Evolutionary conservation across 2,888 invertebrate genomes (phyloP).

Genomic region (Plebejus melissa): DNA sequence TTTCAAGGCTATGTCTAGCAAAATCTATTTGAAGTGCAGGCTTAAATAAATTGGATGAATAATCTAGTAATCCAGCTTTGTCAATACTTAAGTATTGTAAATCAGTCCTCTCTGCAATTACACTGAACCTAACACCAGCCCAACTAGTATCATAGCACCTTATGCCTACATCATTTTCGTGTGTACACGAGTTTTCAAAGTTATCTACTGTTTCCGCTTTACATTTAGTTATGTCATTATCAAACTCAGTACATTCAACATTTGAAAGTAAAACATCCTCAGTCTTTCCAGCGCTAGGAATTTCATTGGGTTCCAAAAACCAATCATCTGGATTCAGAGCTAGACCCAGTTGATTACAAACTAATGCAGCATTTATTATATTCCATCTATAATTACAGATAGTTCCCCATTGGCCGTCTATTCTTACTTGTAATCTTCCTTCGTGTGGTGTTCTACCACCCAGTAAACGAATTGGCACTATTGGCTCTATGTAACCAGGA

Average conservation of each 20-base stretch:
- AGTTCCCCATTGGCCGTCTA: conserved; percentile 96
- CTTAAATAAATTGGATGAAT: conserved; percentile 90
- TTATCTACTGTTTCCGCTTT: conserved; percentile 86
- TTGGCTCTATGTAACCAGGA: conserved; percentile 79
- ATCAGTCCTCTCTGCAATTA: conserved; percentile 91
- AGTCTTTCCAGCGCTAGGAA: conserved; percentile 87
- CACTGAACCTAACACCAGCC: conserved; percentile 95
- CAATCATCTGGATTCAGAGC: conserved; percentile 95
- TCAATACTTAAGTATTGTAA: conserved; percentile 93
- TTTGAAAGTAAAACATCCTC: conserved; percentile 90
- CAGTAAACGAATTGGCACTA: conserved; percentile 86
- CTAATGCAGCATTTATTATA: conserved; percentile 92
- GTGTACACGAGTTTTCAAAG: conserved; percentile 93
- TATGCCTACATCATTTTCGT: conserved; percentile 92
- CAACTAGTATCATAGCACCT: conserved; percentile 94
- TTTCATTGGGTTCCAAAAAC: conserved; percentile 89
- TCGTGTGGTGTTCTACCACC: conserved; percentile 90
- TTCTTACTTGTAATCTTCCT: conserved; percentile 91
- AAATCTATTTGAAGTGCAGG: conserved; percentile 94
- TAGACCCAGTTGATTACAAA: conserved; percentile 96
- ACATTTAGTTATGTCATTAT: conserved; percentile 93
- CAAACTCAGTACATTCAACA: conserved; percentile 93
- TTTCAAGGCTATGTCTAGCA: conserved; percentile 89
- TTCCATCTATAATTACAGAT: conserved; percentile 99
- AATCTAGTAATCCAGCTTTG: conserved; percentile 95